Evolutionary conservation across 2,888 invertebrate genomes (phyloP), one percentile per base, ranked within the genome.

Genomic region (Odontothrips loti): DNA sequence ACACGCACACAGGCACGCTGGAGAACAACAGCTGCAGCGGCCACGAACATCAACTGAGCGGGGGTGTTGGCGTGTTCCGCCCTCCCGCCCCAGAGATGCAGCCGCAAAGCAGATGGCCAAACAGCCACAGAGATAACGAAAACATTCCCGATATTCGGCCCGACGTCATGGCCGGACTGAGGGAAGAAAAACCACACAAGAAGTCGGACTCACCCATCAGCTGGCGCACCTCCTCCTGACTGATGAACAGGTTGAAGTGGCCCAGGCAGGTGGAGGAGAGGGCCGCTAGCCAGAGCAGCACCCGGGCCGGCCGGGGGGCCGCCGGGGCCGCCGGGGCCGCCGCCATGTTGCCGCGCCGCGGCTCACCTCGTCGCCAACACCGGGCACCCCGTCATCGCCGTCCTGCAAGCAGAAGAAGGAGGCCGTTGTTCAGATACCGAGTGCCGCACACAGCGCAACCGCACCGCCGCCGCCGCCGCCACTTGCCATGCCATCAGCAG

Each of bases 191-290:
- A 43, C 34, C 2, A 6, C 34, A 43, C n/a, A 43, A 6, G 6
- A 43, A 43, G 34, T 43, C 34, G 34, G 34, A 88, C 92, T 92
- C 89, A 94, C 94, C 94, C 88, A 94, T 88, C 85, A 94, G 89
- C 89, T 93, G 93, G 91, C 92, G 92, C 86, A 94, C 93, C 89
- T 94, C 94, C 84, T 91, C 91, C 87, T 93, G 92, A 87, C 93
- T 93, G 89, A 94, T 93, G 88, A 93, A 94, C 86, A 94, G 91
- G 88, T 94, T 93, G 86, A 94, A 91, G 89, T 94, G 93, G 87
- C 92, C 91, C 79, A 43, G n/a, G 58, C 58, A 17, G 4, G 82
- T 82, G 82, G 80, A 81, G 34, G 82, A 80, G 79, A 34, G 80
- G 17, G 17, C 79, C 81, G 34, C 79, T 81, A 68, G 68, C 68